Percentiles rank a stretch among this genome's conserved stretches.
Evolutionary conservation across 2,113 vertebrate species (phyloP).

Genomic region (Chiloscyllium plagiosum): DNA sequence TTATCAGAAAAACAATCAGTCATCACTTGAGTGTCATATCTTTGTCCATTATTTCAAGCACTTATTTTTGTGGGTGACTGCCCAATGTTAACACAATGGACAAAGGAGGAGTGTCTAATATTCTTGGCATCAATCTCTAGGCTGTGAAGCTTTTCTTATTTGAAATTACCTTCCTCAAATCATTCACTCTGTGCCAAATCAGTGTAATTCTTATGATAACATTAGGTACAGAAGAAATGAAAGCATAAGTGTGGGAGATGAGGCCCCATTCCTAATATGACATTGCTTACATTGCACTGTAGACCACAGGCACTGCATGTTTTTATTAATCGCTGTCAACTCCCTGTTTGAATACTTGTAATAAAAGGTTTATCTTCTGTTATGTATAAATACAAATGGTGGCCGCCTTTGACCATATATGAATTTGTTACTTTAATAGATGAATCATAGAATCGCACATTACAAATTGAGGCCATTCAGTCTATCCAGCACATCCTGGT

Average conservation of each 20-base stretch:
- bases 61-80: not conserved
- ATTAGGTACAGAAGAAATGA: not conserved
- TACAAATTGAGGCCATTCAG: not conserved
- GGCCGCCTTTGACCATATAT: not conserved
- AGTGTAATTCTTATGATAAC: not conserved
- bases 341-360: not conserved
- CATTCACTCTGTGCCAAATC: not conserved
- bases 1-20: not conserved
- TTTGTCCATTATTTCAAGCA: not conserved
- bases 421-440: not conserved
- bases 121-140: not conserved
- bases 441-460: not conserved
- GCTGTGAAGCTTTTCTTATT: not conserved
- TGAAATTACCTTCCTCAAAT: not conserved
- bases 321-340: not conserved
- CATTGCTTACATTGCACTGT: no score
- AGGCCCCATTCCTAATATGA: not conserved
- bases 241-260: not conserved
- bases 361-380: not conserved
- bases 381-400: not conserved
- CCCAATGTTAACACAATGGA: not conserved
- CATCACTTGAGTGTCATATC: not conserved
- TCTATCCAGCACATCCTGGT: not conserved
- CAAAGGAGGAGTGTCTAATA: not conserved
- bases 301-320: not conserved